Base-by-base conservation (phyloP, 1,140 invertebrate species). In the Anastrepha obliqua region DNA sequence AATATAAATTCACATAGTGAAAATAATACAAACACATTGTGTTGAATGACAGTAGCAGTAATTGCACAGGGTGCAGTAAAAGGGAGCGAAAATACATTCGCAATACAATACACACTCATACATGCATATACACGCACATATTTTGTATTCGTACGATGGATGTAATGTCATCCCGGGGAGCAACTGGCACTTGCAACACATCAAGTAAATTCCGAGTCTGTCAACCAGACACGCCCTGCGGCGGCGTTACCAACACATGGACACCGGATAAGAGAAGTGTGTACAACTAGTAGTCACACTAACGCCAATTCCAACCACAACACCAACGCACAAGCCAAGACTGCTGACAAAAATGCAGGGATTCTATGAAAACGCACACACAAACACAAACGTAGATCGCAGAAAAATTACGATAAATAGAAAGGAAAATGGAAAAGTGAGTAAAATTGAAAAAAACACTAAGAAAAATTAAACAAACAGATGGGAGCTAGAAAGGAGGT, bases 111-210 rank as follows among this genome's bases (percentile, higher is more conserved):
- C 9, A 67, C 65, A 67, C 9, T 29, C 67, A 39, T 74, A 47
- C 11, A 74, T 47, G 17, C 42, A 55, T 55, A 55, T 55, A 55
- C 51, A 55, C 9, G 11, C 74, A 42, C 11, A 81, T n/a, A 55
- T 47, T 55, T 17, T 9, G 74, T 55, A 70, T 5, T 5, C n/a
- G n/a, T 70, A 81, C 47, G 89, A 90, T 89, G 91, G 90, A n/a
- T 42, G 91, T 90, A 91, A 91, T 90, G 90, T 91, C 89, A 89
- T 88, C 89, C 89, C 88, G 91, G 89, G 91, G 91, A 90, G 91
- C 89, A 91, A 88, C 29, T 47, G 42, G 64, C 85, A 62, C 62
- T 42, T 42, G 74, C 87, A 81, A 91, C 89, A 59, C 90, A 91
- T 89, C 90, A 89, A 88, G 58, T 88, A 86, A 86, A 89, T 87